Conservation (phyloP, 1,140 invertebrate species). For the Aporrectodea caliginosa region DNA sequence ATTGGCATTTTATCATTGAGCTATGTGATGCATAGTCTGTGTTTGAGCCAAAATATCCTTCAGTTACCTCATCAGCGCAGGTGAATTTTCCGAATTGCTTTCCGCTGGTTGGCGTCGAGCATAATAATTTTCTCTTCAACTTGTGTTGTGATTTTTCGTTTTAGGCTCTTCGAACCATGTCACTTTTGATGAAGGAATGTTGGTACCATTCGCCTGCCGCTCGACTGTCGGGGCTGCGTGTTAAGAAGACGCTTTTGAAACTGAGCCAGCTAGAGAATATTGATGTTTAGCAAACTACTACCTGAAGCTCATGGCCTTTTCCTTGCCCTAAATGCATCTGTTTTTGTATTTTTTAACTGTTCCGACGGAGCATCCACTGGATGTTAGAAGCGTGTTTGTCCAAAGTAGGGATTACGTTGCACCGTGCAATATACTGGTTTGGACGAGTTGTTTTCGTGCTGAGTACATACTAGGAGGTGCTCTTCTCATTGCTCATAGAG, state of each 20-base stretch:
- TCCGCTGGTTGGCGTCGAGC: neutral
- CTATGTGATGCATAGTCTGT: neutral
- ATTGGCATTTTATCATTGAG: neutral
- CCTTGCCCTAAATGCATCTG: too few species aligned
- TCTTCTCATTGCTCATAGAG: too few species aligned
- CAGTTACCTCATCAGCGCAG: too few species aligned
- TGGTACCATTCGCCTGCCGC: constrained; percentile 87
- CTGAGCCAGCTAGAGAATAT: neutral
- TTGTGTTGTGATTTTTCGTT: constrained; percentile 39
- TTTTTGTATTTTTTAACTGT: too few species aligned
- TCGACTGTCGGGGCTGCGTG: constrained; percentile 79
- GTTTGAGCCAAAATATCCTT: too few species aligned
- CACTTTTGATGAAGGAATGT: constrained; percentile 94
- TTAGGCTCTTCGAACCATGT: constrained; percentile 79
- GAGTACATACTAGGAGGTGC: too few species aligned
- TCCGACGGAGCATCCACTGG: too few species aligned
- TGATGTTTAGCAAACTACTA: neutral
- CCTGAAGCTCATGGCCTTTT: too few species aligned
- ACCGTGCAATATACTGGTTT: too few species aligned
- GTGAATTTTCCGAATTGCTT: neutral
- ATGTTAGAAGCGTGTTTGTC: too few species aligned
- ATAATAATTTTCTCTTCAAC: neutral
- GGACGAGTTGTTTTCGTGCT: too few species aligned
- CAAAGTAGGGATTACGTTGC: too few species aligned
- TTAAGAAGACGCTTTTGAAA: constrained; percentile 81